Conservation (phyloP, 2,113 vertebrate species). For the Corydoras maculifer region DNA sequence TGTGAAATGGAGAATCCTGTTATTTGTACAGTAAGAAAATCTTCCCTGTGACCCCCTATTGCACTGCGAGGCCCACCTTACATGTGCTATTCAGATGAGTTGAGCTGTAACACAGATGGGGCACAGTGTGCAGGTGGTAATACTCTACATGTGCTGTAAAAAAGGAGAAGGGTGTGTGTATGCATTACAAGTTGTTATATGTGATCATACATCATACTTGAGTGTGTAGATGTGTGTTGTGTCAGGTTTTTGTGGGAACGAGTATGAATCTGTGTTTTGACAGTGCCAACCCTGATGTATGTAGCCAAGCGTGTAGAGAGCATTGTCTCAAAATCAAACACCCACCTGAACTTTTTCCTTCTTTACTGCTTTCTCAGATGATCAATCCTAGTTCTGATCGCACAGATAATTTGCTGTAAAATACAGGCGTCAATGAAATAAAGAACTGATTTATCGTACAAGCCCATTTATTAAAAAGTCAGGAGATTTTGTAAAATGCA, state of each 20-base stretch:
- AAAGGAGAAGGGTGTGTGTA: not conserved
- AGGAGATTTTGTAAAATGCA: no score
- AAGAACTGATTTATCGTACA: no score
- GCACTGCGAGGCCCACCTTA: constrained; percentile 3
- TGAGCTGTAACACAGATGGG: constrained; percentile 6
- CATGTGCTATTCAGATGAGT: constrained; percentile 19
- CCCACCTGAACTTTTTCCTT: constrained; percentile 4
- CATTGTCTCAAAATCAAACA: constrained; percentile 6
- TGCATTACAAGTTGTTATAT: not conserved
- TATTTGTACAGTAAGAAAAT: not conserved
- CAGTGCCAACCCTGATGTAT: constrained; percentile 7
- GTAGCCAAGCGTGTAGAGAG: not conserved
- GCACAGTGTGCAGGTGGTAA: constrained; percentile 13
- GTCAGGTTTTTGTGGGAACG: not conserved
- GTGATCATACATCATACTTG: constrained; percentile 3
- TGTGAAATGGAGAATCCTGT: not conserved
- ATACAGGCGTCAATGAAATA: no score
- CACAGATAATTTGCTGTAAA: not conserved
- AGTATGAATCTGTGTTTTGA: constrained; percentile 20
- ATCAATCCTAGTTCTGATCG: not conserved
- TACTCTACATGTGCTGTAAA: not conserved
- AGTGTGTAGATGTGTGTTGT: not conserved
- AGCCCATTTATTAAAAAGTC: no score
- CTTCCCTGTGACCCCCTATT: constrained; percentile 6
- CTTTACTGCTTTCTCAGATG: constrained; percentile 2